Evolutionary conservation across 2,888 invertebrate species (phyloP), one percentile per base, ranked within the genome.

Genomic region (Amiota mariae): DNA sequence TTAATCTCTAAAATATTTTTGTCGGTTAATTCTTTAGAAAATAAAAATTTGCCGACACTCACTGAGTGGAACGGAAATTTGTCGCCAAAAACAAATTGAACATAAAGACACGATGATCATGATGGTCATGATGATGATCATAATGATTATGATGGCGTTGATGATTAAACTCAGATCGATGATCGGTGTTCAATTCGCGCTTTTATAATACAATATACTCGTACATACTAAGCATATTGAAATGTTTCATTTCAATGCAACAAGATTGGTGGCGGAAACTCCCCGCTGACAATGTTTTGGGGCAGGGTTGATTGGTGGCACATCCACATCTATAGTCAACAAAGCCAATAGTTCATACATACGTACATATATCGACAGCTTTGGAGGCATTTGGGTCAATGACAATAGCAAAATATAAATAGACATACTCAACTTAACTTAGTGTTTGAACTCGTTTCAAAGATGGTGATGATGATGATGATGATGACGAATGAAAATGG

Each of bases 11-110:
- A 36, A 36, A 36, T 36, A 4, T 36, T 36, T 36, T 36, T 36
- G n/a, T n/a, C 12, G 54, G 54, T 15, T n/a, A 10, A 54, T 36
- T 36, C 36, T 36, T 36, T 36, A 36, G 36, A 36, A 36, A 36
- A 36, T 36, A 36, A 15, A 54, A 54, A 15, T 66, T 66, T 48
- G 49, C 66, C 47, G 49, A 49, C 8, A 15, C 54, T 54, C n/a
- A 15, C 71, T 61, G 71, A 84, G 80, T 84, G 83, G 78, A 84
- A 82, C 83, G 81, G 81, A 84, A 85, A 84, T 84, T 85, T 84
- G 84, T 86, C 84, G 85, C 85, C 78, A 20, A 77, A 72, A 76
- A 77, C 86, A 84, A 85, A 84, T 85, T 84, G 85, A 78, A 80
- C 77, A 75, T 59, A 77, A 77, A 70, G 76, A 56, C 59, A 72